Evolutionary conservation across 2,797 vertebrate genomes (phyloP), one percentile per base, ranked within the genome.

Genomic region (Limosa lapponica): DNA sequence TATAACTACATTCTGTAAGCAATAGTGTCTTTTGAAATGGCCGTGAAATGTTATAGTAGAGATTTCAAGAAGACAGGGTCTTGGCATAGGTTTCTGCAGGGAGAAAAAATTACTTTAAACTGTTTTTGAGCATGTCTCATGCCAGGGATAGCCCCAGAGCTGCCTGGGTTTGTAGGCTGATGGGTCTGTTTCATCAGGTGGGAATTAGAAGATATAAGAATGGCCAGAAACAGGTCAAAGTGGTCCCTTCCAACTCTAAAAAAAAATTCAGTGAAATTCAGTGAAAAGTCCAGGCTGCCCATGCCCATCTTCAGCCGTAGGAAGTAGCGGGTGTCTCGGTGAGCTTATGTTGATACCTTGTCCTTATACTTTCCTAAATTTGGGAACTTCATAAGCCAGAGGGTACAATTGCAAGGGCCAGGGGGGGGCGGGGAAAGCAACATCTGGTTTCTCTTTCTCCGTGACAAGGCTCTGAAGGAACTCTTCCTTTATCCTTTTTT

Each of bases 1-100:
- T 88, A 79, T 83, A 90, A 52, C 51, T 91, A 32, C 71, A 54
- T 94, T 91, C 90, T 90, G 81, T 92, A 90, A 87, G 83, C 79
- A 67, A 19, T 67, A 24, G 66, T 89, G 59, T 83, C 58, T 89
- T 82, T 88, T 54, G 79, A 65, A 93, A 88, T 25, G 30, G 44
- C 85, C 37, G 4, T 74, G 93, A 88, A 94, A 61, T 52, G 39
- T 82, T 89, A 39, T 15, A 44, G n/a, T 19, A 80, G 51, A 77
- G 71, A 74, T 83, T 95, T 94, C 41, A 91, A 83, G 92, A 96
- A 71, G 67, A 75, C 20, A 65, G 14, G 41, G 28, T 48, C 74
- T 83, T 89, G 80, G 62, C 85, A 46, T 44, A 54, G 69, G 24
- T 74, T 96, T 78, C 88, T 90, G n/a, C 64, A 71, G 74, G 64